phyloP scores from a whole-genome alignment of 2,888 invertebrate genomes.

The Punctoribates punctum region DNA sequence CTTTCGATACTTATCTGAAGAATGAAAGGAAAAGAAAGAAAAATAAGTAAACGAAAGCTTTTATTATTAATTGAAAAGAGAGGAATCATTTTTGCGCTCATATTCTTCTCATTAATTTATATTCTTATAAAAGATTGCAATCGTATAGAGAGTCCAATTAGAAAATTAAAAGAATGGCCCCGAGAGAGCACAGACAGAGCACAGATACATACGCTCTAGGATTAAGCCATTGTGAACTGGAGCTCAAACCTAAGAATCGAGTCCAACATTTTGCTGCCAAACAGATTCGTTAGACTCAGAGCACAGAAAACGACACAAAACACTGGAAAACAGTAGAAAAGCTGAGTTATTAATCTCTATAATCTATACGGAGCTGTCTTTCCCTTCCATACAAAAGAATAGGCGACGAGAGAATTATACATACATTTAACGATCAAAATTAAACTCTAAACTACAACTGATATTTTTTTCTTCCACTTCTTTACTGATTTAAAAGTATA shows the following conservation, averaged over 20 bases:
- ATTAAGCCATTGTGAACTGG: slow-evolving; percentile 6
- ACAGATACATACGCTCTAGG: slow-evolving; percentile 1
- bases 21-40: neutral
- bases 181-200: slow-evolving; percentile 1
- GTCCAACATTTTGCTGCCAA: neutral
- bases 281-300: slow-evolving; percentile 7
- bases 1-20: too few relatives aligned
- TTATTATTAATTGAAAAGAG: slow-evolving; percentile 22
- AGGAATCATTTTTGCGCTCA: neutral
- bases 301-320: too few relatives aligned
- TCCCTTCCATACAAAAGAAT: neutral
- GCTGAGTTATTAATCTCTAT: slow-evolving; percentile 33
- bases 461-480: neutral
- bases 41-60: neutral
- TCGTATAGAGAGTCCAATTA: slow-evolving; percentile 26
- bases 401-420: neutral
- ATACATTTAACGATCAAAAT: slow-evolving; percentile 8
- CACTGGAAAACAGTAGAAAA: neutral
- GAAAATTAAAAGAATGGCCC: slow-evolving; percentile 34
- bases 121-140: neutral
- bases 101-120: slow-evolving; percentile 25
- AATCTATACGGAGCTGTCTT: neutral
- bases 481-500: neutral
- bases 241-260: slow-evolving; percentile 1
- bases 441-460: neutral